Conservation (phyloP, 2,797 vertebrate genomes). For the Hypotaenidia philippensis region DNA sequence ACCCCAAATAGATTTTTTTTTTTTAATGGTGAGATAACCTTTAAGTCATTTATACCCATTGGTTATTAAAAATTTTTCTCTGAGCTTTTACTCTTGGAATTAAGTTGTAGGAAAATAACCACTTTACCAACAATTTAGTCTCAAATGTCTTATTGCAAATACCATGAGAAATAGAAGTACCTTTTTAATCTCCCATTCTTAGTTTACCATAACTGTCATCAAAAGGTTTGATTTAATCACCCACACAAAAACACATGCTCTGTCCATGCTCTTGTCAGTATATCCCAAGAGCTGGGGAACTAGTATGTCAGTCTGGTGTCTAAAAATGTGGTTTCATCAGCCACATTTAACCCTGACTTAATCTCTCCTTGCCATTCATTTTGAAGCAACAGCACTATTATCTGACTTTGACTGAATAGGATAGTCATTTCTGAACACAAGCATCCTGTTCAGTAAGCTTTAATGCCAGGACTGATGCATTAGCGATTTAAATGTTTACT, state of each 20-base stretch:
- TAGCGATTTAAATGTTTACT: neutral
- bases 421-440: neutral
- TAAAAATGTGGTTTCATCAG: neutral
- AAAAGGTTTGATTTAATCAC: neutral
- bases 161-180: neutral
- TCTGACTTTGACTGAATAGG: neutral
- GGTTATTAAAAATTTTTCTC: neutral
- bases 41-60: neutral
- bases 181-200: neutral
- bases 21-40: neutral
- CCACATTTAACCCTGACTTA: neutral
- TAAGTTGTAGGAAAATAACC: neutral
- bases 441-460: neutral
- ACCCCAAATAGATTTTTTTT: neutral
- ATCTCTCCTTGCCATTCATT: neutral
- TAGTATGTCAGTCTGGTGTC: neutral
- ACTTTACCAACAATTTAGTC: neutral
- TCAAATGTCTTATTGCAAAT: neutral
- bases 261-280: neutral
- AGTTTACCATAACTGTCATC: neutral
- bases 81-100: neutral
- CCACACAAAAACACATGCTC: neutral
- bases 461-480: neutral
- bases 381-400: neutral
- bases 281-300: neutral